Evolutionary conservation across 2,888 invertebrate genomes (phyloP), one percentile per base, ranked within the genome.

Genomic region (Pyrocoelia pectoralis): DNA sequence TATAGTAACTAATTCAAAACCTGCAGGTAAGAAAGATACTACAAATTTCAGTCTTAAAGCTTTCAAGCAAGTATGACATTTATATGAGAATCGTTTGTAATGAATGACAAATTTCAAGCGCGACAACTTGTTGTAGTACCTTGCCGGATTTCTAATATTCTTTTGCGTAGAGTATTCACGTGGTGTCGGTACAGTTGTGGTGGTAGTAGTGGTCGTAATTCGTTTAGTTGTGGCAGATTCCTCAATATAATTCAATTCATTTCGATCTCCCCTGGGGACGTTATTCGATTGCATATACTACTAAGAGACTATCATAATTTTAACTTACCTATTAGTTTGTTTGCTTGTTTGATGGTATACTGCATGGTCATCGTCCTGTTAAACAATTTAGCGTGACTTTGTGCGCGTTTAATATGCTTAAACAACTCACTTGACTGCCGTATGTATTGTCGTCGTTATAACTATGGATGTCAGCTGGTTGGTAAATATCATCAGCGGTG

Each of bases 301-400:
- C 2, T 10, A 55, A 24, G 24, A 24, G 24, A 6, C 4, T 28
- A 24, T 38, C 33, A 51, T 50, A 53, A 62, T n/a, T 70, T 67
- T 65, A 72, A 77, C 83, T 85, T 84, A 89, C 89, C 88, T 87
- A 70, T 85, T 82, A 53, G 87, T 84, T 75, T 86, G 86, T 76
- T 87, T 85, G 74, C 85, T 82, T 66, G 88, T 84, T 74, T 88
- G 83, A 79, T 88, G 87, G 74, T 89, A 90, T 72, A 85, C 85
- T 75, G 85, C 85, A 74, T 87, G 89, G 71, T 88, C 89, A 76
- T 87, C 88, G 74, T 89, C 86, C 89, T 89, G 13, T 29, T 8
- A 54, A 10, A 1, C 9, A 18, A 38, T 10, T 10, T 15, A 56
- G 29, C 24, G 24, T 24, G 6, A 24, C 24, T 6, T 17, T 6